phyloP scores from a whole-genome alignment of 2,797 vertebrate genomes.

The Chrysolophus pictus region DNA sequence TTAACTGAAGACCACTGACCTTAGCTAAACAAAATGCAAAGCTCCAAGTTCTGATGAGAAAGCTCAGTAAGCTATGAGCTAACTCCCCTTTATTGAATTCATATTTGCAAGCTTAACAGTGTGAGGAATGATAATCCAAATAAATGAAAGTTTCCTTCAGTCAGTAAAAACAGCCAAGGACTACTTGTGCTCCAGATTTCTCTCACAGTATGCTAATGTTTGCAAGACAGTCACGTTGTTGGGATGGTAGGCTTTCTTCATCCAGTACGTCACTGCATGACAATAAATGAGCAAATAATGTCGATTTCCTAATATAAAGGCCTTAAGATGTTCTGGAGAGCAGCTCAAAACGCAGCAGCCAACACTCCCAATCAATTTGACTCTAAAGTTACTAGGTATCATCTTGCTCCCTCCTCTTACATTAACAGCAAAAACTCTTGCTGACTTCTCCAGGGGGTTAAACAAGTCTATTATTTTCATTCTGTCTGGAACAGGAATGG shows the following conservation, averaged over 20 bases:
- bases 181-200: conserved; percentile 13
- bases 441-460: background rate
- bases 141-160: conserved; percentile 52
- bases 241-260: background rate
- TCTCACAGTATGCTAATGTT: background rate
- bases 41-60: conserved; percentile 34
- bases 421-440: background rate
- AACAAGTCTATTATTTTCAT: background rate
- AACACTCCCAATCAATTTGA: background rate
- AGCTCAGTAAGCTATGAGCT: conserved; percentile 34
- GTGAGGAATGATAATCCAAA: conserved; percentile 53
- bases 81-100: conserved; percentile 41
- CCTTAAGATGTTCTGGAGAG: background rate
- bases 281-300: background rate
- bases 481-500: background rate
- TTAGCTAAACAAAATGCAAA: conserved; percentile 42
- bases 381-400: background rate
- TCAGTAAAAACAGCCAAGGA: conserved; percentile 22
- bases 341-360: background rate
- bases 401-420: background rate
- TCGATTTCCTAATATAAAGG: background rate
- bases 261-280: background rate
- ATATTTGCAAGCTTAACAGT: conserved; percentile 46
- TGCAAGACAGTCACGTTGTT: background rate
- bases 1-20: conserved; percentile 31